phyloP scores from a whole-genome alignment of 2,113 vertebrate genomes.

The Gracilinanus agilis region DNA sequence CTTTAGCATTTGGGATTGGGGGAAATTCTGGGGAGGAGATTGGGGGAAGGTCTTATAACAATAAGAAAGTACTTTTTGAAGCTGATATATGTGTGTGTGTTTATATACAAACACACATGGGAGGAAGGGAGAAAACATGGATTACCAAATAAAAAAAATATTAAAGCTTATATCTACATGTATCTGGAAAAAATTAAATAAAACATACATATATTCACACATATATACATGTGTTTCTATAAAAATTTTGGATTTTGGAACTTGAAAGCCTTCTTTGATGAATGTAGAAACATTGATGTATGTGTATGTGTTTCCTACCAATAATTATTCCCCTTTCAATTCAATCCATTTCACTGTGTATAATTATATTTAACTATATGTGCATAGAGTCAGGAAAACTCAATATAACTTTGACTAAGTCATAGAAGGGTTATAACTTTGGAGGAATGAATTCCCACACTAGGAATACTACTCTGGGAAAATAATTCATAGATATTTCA shows the following conservation, averaged over 20 bases:
- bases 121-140: no score
- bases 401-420: background rate
- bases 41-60: background rate
- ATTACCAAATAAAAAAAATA: no score
- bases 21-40: no score
- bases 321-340: background rate
- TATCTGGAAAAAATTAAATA: no score
- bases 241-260: background rate
- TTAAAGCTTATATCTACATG: no score
- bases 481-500: background rate
- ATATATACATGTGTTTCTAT: background rate
- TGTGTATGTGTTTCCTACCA: background rate
- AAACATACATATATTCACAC: background rate
- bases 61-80: background rate
- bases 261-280: background rate
- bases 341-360: background rate
- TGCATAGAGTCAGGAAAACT: background rate
- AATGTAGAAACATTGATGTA: background rate
- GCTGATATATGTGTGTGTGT: background rate
- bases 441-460: background rate
- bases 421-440: background rate
- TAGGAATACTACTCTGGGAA: background rate
- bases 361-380: background rate
- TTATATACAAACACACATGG: no score
- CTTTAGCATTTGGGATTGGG: background rate